phyloP scores from a whole-genome alignment of 23 tunicate genomes.

The Botrylloides violaceus region DNA sequence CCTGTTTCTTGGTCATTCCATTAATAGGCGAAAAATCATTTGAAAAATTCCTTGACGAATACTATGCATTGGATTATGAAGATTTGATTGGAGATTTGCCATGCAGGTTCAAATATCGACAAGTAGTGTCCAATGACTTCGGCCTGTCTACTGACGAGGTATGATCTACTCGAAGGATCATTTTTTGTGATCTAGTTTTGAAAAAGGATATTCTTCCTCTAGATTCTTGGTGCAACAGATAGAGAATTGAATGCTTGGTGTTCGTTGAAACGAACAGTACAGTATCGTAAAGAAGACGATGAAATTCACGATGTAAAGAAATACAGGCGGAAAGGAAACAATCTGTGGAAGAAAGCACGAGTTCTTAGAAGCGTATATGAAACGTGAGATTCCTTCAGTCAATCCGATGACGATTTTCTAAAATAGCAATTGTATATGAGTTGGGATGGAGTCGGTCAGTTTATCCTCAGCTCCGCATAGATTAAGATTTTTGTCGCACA shows the following conservation, averaged over 20 bases:
- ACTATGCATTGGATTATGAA: slow-evolving; percentile 81
- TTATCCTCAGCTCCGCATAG: no score
- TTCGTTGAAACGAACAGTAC: slow-evolving; percentile 68
- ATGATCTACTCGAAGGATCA: not conserved
- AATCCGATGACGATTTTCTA: not conserved
- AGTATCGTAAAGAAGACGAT: slow-evolving; percentile 44
- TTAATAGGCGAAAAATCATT: slow-evolving; percentile 54
- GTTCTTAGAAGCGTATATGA: slow-evolving; percentile 19
- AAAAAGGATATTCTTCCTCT: no score
- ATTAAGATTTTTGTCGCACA: no score
- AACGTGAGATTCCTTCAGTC: not conserved
- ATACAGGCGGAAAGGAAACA: slow-evolving; percentile 33
- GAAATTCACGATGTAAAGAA: slow-evolving; percentile 26
- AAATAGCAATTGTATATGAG: no score
- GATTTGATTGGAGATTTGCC: slow-evolving; percentile 82
- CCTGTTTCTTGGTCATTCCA: no score
- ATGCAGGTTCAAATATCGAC: slow-evolving; percentile 66
- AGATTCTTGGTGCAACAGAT: slow-evolving; percentile 63
- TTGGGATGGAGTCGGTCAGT: no score
- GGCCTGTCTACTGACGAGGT: slow-evolving; percentile 87
- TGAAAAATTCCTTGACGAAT: slow-evolving; percentile 66
- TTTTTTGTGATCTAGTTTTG: not conserved
- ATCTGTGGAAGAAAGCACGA: slow-evolving; percentile 27
- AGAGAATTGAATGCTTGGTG: slow-evolving; percentile 77
- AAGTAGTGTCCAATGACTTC: slow-evolving; percentile 46